Evolutionary conservation across 2,113 vertebrate genomes (phyloP), one percentile per base, ranked within the genome.

Genomic region (Callionymus lyra): DNA sequence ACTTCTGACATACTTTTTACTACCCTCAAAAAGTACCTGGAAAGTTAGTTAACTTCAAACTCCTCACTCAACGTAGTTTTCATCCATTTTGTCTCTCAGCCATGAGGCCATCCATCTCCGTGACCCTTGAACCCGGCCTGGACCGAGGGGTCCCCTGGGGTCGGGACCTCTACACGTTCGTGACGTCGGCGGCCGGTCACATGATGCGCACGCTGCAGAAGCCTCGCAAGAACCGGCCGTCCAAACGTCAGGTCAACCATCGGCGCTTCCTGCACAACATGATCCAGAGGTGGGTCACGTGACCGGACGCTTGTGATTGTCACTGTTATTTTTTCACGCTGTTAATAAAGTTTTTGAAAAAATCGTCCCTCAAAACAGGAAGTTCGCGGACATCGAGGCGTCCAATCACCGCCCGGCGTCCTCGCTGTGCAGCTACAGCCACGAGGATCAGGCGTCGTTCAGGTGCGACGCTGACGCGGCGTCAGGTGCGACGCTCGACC

Each of bases 231-330:
- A 87, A 69, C 48, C 76, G 83, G 1, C 85, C 85, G 0, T 84
- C 85, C 41, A 89, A 88, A 53, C 73, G 87, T 1, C 85, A 85
- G 62, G 87, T 89, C 48, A 90, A 89, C 73, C 87, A 89, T 45
- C 85, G 87, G 0, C 77, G 87, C 46, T 90, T 90, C 60, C 80
- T 89, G 6, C 85, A 90, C 68, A 90, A 89, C 78, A 88, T 89
- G 81, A 89, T 89, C 19, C 86, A 86, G 68, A 85, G 84, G 87
- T 87, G 51, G 10, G 76, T 17, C 6, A 39, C 1, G 10, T 12
- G 36, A 16, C 9, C 36, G 1, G 10, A n/a, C n/a, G n/a, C n/a
- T n/a, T n/a, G n/a, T n/a, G n/a, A n/a, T n/a, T n/a, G n/a, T n/a
- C n/a, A n/a, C 14, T 38, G 13, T 15, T 9, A 13, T 27, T 4